phyloP scores from a whole-genome alignment of 2,113 vertebrate species.

The Ageneiosus marmoratus region DNA sequence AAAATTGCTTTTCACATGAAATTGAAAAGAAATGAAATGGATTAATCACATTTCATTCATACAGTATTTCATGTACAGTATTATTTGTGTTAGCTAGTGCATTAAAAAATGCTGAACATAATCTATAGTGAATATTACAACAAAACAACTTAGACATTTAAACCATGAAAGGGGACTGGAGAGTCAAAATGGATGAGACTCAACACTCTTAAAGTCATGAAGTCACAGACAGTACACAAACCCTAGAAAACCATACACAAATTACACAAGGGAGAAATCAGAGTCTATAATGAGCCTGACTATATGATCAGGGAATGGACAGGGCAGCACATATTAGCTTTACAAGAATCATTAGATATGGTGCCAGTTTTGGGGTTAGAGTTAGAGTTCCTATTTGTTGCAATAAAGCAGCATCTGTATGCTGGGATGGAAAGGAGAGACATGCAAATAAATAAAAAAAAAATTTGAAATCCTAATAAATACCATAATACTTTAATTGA shows the following conservation, averaged over 20 bases:
- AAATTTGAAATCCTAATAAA: background rate
- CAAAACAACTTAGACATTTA: background rate
- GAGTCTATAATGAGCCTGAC: background rate
- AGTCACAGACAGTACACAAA: background rate
- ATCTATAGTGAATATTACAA: background rate
- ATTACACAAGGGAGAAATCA: no score
- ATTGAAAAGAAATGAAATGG: no score
- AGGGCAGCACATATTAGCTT: background rate
- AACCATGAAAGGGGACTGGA: background rate
- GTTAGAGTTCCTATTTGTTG: constrained; percentile 21
- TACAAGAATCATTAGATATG: background rate
- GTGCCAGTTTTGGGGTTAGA: background rate
- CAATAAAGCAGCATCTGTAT: background rate
- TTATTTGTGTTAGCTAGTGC: background rate
- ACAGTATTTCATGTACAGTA: background rate
- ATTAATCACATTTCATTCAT: no score
- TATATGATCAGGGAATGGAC: background rate
- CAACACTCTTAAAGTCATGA: background rate
- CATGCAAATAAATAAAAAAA: background rate
- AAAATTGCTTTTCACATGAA: background rate
- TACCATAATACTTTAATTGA: no score
- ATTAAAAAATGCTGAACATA: background rate
- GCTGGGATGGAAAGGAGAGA: background rate
- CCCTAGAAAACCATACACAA: no score
- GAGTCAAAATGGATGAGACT: background rate